Evolutionary conservation across 1,140 invertebrate genomes (phyloP), one percentile per base, ranked within the genome.

Genomic region (Apis florea): DNA sequence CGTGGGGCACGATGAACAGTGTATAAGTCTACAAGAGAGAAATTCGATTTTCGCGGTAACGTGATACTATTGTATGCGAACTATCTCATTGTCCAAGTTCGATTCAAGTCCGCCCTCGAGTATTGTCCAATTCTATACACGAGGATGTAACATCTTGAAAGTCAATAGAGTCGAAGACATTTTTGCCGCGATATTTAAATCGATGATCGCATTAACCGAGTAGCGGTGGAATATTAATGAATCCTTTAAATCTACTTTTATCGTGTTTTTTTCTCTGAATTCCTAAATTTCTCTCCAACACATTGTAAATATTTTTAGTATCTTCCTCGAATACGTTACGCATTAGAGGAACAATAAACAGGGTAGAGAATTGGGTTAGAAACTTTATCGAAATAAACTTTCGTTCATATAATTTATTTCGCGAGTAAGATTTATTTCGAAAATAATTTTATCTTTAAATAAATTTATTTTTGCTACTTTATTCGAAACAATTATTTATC

Each of bases 21-120:
- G 40, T 11, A 26, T 24, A 67, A 51, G 78, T 53, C 31, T 58
- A 64, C 15, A 17, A 10, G 13, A 17, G 31, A 53, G 61, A 58
- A 80, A 74, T 74, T 80, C 70, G 78, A 74, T 80, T 74, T 74
- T 64, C 70, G 61, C 13, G 51, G 67, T 74, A 74, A 47, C 47
- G 47, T 6, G 70, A 56, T 67, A 54, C 51, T 6, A 74, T 80
- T 74, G 51, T 80, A 40, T 10, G n/a, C 59, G 53, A 74, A 73
- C 31, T 73, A 73, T 67, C 61, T 80, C 67, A 66, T 73, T 80
- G 61, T 80, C 17, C 53, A 66, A 80, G 53, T 74, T 72, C 6
- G 59, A 66, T 67, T 64, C 10, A 31, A 51, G 70, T 58, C 40
- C 61, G 19, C 3, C 26, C 51, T 66, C 51, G 56, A 11, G 31